phyloP scores from a whole-genome alignment of 2,797 vertebrate genomes.

The Pseudochaenichthys georgianus region DNA sequence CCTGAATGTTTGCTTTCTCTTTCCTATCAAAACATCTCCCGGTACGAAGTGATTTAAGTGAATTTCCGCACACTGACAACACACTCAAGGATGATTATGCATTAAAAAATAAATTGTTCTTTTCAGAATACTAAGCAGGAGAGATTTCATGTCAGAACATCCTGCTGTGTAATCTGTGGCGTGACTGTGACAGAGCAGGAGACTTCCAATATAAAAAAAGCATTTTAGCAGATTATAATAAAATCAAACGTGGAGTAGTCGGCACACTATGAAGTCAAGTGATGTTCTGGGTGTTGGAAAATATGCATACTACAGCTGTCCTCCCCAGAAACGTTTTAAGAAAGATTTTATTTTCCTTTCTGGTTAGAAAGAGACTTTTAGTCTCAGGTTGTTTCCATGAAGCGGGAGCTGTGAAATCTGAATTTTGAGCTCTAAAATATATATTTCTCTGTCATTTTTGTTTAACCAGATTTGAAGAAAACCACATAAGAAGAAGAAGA shows the following conservation, averaged over 20 bases:
- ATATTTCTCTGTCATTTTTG: constrained; percentile 34
- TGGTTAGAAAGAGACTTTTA: background rate
- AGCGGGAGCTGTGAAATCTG: constrained; percentile 6
- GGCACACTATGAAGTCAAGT: constrained; percentile 23
- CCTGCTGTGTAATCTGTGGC: constrained; percentile 36
- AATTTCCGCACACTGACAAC: constrained; percentile 34
- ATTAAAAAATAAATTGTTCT: constrained; percentile 3
- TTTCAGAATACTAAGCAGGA: constrained; percentile 12
- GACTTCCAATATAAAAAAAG: constrained; percentile 18
- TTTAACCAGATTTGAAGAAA: constrained; percentile 65
- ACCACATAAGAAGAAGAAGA: constrained; percentile 25
- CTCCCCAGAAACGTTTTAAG: constrained; percentile 24
- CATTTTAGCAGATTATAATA: constrained; percentile 44
- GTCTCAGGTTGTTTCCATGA: constrained; percentile 4
- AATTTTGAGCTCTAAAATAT: constrained; percentile 19
- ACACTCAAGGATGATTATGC: constrained; percentile 24
- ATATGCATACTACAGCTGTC: constrained; percentile 22
- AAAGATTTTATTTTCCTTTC: constrained; percentile 23
- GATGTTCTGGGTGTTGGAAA: constrained; percentile 21
- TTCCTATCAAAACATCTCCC: constrained; percentile 41
- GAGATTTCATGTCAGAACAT: constrained; percentile 42
- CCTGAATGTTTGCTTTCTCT: constrained; percentile 58
- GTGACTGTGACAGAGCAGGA: constrained; percentile 32
- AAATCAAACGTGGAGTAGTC: constrained; percentile 31
- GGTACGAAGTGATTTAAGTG: constrained; percentile 48